Conservation (phyloP, 35 echinoderm and acorn worm genomes). For the Apostichopus parvimensis region DNA sequence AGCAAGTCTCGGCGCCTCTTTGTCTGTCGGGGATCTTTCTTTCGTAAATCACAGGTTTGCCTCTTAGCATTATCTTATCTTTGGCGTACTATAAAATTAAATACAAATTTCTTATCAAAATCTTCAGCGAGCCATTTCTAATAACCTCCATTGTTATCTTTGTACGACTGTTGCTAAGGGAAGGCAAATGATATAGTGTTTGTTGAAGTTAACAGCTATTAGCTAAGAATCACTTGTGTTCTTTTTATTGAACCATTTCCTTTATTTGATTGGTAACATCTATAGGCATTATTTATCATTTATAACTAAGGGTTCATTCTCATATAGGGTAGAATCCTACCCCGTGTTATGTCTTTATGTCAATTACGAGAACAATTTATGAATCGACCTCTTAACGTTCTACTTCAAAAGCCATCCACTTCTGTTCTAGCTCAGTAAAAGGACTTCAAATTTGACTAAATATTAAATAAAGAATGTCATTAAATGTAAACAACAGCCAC, state of each 20-base stretch:
- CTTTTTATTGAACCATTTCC: neutral
- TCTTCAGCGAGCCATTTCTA: neutral
- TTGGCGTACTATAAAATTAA: neutral
- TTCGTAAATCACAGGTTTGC: conserved; percentile 44
- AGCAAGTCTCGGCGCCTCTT: neutral
- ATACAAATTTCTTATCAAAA: conserved; percentile 48
- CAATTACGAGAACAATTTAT: conserved; percentile 44
- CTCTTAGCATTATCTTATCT: conserved; percentile 20
- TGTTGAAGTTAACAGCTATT: conserved; percentile 47
- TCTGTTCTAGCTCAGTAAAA: conserved; percentile 13
- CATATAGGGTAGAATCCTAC: conserved; percentile 15
- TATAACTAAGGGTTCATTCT: conserved; percentile 20
- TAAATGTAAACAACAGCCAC: conserved; percentile 25
- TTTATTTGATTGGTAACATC: conserved; percentile 22
- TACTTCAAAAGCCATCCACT: conserved; percentile 23
- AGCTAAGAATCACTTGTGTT: neutral
- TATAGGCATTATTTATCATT: conserved; percentile 33
- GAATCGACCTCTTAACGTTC: conserved; percentile 10
- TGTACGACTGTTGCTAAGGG: neutral
- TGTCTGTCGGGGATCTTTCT: conserved; percentile 15
- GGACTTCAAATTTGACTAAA: conserved; percentile 44
- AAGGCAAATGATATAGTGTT: conserved; percentile 30
- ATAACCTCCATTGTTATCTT: neutral
- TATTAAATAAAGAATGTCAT: conserved; percentile 43
- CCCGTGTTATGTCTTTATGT: conserved; percentile 22